Base-by-base conservation (phyloP, 1,140 invertebrate genomes). In the Myzus persicae region DNA sequence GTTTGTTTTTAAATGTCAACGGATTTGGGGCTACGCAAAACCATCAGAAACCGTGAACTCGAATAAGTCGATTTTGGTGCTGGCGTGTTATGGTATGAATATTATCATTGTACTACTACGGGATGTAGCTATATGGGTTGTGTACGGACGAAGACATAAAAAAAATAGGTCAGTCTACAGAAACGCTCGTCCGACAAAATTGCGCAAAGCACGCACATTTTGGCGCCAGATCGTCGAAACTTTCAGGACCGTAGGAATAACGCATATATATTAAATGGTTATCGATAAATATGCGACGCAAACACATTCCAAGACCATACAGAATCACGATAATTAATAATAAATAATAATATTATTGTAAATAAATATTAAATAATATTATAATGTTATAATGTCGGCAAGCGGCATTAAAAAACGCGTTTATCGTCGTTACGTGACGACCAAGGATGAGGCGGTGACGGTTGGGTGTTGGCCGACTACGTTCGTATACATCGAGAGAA, bases 381-480 rank as follows among this genome's bases (percentile, higher is more conserved):
- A n/a, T 26, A 40, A 8, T 31, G 82, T 3, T 82, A n/a, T 26
- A 40, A 8, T 31, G 82, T 40, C 48, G 7, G 48, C 9, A 44
- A n/a, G 40, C 6, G n/a, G 44, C 20, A 76, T 76, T 76, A 76
- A 76, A 76, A 76, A 76, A 76, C 59, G 46, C 31, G 87, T 88
- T 48, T 51, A 88, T 88, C 22, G 44, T 88, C 14, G 48, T 54
- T 89, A 89, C 88, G 36, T 54, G 88, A 89, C 24, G 46, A 54
- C 59, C n/a, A 18, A 31, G 85, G 84, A 87, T 87, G 31, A 3
- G 22, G 44, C 85, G 42, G 82, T 9, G 82, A 26, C 14, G 31
- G 42, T 89, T 89, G 46, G 87, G 46, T 89, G 87, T 89, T 89
- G 88, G 36, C 88, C 36, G 88, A 51, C 24, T 26, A 51, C 46